These are phyloP conservation scores for Mohoua ochrocephala DNA, from an alignment of 2,113 vertebrate genomes.

Conservation along the genomic window DNA sequence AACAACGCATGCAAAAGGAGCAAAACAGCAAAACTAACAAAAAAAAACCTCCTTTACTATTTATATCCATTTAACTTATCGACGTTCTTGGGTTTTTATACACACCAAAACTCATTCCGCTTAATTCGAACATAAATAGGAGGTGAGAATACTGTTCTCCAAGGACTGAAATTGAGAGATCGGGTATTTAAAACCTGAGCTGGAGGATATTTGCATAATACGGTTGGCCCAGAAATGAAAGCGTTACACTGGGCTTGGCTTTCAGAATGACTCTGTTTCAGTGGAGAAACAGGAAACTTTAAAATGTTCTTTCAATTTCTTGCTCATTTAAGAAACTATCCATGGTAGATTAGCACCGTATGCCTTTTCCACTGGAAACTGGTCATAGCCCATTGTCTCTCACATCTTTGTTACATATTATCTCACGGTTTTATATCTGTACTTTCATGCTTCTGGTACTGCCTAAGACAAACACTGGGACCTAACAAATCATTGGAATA, in stretches of 20 bases:
- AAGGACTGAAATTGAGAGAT: neutral
- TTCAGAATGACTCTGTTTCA: neutral
- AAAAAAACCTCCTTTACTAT: neutral
- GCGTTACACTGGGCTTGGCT: neutral
- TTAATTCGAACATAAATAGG: neutral
- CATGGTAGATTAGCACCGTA: slow-evolving; percentile 55
- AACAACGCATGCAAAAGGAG: neutral
- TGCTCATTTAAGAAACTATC: slow-evolving; percentile 63
- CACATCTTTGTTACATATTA: slow-evolving; percentile 54
- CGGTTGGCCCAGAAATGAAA: neutral
- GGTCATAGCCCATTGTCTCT: slow-evolving; percentile 58
- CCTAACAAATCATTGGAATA: slow-evolving; percentile 61
- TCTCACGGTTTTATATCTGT: slow-evolving; percentile 37
- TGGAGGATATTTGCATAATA: slow-evolving; percentile 13
- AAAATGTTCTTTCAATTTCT: slow-evolving; percentile 62
- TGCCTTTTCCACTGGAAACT: slow-evolving; percentile 42
- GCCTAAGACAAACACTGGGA: slow-evolving; percentile 56
- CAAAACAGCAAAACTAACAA: neutral
- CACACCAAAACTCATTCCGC: neutral
- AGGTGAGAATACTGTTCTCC: neutral
- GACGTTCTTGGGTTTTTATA: neutral
- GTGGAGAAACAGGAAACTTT: slow-evolving; percentile 57
- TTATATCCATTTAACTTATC: neutral
- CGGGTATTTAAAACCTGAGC: neutral
- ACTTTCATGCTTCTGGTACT: slow-evolving; percentile 53